Percentiles rank a stretch among this genome's conserved stretches.
Conservation (phyloP, 2,888 invertebrate genomes). For the Spisula subtruncata region DNA sequence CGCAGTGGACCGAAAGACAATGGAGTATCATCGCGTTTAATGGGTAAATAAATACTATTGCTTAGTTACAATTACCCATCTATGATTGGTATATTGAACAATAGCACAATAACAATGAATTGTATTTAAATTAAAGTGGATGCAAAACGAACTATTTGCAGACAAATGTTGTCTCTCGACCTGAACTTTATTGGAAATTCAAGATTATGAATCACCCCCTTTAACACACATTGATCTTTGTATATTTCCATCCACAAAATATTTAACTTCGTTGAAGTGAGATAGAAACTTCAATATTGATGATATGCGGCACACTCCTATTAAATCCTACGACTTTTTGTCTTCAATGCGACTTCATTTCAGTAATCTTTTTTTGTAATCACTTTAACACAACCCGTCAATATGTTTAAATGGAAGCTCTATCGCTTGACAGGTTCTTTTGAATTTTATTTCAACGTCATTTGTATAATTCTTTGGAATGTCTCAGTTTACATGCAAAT, state of each 20-base stretch:
- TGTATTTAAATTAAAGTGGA: no score
- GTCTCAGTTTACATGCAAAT: not conserved
- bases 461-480: not conserved
- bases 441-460: conserved; percentile 2
- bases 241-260: not conserved
- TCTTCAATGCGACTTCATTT: not conserved
- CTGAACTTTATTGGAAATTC: no score
- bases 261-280: not conserved
- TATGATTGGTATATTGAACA: no score
- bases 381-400: not conserved
- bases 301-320: not conserved
- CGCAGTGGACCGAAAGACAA: no score
- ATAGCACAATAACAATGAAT: no score
- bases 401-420: conserved; percentile 8
- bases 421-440: not conserved
- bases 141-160: no score
- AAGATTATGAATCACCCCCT: no score
- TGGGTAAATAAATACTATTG: no score
- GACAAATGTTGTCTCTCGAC: no score
- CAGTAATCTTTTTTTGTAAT: conserved; percentile 3
- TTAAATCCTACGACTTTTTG: not conserved
- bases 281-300: not conserved
- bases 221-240: no score
- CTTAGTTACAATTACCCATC: no score
- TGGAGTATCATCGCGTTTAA: no score